A percentile compares a stretch with the other conserved stretches of the same genome.
These are phyloP conservation scores for Drosophila sordidapex DNA, from an alignment of 2,888 invertebrate genomes.

Conservation along the genomic window DNA sequence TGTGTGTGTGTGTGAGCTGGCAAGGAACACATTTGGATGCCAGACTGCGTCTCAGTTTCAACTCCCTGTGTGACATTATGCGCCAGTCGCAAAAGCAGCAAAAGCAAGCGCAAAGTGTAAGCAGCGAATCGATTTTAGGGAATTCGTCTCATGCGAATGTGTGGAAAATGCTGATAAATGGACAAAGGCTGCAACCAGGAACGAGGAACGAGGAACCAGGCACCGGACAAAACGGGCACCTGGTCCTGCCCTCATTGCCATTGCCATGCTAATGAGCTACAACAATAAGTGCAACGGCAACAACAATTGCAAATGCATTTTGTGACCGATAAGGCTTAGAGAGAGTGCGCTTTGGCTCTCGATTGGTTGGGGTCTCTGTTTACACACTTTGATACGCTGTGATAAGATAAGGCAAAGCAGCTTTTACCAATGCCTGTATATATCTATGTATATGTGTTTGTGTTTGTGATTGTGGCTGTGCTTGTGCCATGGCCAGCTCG, in stretches of 20 bases:
- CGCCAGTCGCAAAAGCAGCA: conserved; percentile 53
- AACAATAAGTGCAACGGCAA: conserved; percentile 3
- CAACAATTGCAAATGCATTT: conserved; percentile 20
- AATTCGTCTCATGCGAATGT: conserved; percentile 82
- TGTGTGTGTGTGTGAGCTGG: conserved; percentile 16
- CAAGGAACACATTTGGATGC: conserved; percentile 78
- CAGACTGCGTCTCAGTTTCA: conserved; percentile 71
- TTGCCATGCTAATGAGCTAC: conserved; percentile 67
- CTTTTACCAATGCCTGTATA: conserved; percentile 13
- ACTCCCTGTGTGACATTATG: conserved; percentile 78
- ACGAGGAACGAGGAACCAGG: neutral
- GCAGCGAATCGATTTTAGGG: conserved; percentile 78
- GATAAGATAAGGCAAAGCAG: conserved; percentile 69
- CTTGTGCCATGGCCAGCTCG: conserved; percentile 35
- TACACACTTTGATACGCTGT: conserved; percentile 50
- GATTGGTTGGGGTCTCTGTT: conserved; percentile 41
- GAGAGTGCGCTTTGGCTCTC: conserved; percentile 12
- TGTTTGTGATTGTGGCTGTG: neutral
- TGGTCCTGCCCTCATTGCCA: conserved; percentile 23
- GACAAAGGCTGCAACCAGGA: conserved; percentile 23
- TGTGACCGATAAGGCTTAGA: conserved; percentile 60
- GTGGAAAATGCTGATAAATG: conserved; percentile 82
- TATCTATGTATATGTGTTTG: neutral
- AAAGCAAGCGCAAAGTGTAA: conserved; percentile 54
- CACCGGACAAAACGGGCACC: conserved; percentile 11